Percentiles rank a stretch among this genome's conserved stretches.
These are phyloP conservation scores for Tamias sibiricus DNA, from an alignment of 2,113 vertebrate species.

Conservation along the genomic window DNA sequence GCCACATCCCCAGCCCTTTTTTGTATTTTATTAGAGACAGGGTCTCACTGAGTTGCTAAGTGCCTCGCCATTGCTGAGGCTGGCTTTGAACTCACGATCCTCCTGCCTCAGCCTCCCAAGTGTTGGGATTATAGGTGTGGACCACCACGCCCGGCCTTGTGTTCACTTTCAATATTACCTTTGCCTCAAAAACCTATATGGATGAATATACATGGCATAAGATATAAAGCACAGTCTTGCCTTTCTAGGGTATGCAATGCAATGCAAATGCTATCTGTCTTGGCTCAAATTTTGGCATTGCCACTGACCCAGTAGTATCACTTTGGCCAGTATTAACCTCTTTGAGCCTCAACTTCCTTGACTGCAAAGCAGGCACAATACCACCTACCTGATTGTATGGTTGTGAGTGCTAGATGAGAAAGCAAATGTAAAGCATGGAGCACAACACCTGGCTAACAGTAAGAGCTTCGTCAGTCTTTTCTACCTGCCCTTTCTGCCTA, in stretches of 20 bases:
- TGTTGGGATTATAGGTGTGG: too few species aligned
- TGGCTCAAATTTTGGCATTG: background rate
- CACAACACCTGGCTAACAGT: background rate
- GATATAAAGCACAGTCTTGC: background rate
- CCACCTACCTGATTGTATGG: background rate
- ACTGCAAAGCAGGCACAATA: background rate
- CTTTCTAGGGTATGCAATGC: background rate
- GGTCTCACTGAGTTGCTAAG: too few species aligned
- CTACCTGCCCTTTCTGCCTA: background rate
- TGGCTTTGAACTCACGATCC: too few species aligned
- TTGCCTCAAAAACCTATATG: background rate
- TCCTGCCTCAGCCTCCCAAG: too few species aligned
- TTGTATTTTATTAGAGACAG: too few species aligned
- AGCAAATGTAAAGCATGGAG: fast-evolving
- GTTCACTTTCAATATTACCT: background rate
- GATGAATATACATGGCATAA: background rate
- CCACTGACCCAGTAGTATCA: background rate
- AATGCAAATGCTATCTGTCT: background rate
- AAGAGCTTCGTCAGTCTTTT: too few species aligned
- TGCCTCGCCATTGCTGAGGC: too few species aligned
- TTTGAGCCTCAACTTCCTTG: background rate
- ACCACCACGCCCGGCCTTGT: too few species aligned
- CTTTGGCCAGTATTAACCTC: background rate
- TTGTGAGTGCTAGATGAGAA: background rate
- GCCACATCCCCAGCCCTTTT: too few species aligned